Percentiles rank a stretch among this genome's conserved stretches.
These are phyloP conservation scores for Limenitis camilla DNA, from an alignment of 2,888 invertebrate genomes.

Conservation along the genomic window DNA sequence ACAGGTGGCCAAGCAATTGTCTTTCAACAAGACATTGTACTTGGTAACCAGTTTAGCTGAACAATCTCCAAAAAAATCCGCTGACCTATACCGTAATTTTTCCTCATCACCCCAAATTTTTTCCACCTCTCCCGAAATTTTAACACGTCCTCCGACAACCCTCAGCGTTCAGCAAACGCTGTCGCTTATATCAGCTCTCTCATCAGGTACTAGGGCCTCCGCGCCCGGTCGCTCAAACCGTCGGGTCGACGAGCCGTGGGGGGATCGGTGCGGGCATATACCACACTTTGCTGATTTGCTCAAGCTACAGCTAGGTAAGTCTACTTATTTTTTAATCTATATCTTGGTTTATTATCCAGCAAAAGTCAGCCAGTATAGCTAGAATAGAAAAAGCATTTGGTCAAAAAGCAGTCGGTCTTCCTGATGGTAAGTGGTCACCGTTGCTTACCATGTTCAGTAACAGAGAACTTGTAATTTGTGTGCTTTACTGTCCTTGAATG, in stretches of 20 bases:
- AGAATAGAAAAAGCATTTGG: too few relatives aligned
- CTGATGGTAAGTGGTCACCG: too few relatives aligned
- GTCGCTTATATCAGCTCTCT: slow-evolving; percentile 48
- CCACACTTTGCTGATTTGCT: slow-evolving; percentile 53
- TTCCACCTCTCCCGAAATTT: neutral
- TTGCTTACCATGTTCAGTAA: too few relatives aligned
- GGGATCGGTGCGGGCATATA: slow-evolving; percentile 64
- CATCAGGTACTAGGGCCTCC: slow-evolving; percentile 71
- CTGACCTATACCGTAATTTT: neutral
- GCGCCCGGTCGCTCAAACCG: slow-evolving; percentile 68
- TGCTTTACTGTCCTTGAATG: too few relatives aligned
- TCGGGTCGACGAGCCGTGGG: slow-evolving; percentile 66
- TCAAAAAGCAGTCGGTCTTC: too few relatives aligned
- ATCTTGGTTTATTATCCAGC: neutral
- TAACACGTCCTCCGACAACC: slow-evolving; percentile 9
- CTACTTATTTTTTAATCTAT: neutral
- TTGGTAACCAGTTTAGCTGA: slow-evolving; percentile 44
- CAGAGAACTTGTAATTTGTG: too few relatives aligned
- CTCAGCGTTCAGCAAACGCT: slow-evolving; percentile 39
- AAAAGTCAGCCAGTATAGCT: too few relatives aligned
- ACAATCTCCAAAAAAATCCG: neutral
- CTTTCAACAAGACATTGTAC: slow-evolving; percentile 71
- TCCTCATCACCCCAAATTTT: neutral
- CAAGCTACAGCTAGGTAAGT: slow-evolving; percentile 59
- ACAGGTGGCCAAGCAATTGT: slow-evolving; percentile 65